phyloP scores from a whole-genome alignment of 2,113 vertebrate species.

The Albula goreensis region DNA sequence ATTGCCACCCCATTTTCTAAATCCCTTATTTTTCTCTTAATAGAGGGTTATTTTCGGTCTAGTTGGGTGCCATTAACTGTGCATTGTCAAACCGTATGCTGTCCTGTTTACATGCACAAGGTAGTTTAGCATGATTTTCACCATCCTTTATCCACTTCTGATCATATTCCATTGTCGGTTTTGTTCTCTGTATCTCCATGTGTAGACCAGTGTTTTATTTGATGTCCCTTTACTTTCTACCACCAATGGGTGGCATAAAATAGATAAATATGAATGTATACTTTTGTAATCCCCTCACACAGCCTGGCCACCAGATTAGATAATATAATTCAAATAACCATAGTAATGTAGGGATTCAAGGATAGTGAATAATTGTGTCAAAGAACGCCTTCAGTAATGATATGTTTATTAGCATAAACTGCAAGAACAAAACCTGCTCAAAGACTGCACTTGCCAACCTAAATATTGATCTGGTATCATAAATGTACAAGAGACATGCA shows the following conservation, averaged over 20 bases:
- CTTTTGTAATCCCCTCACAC: constrained; percentile 16
- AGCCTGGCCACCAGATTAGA: constrained; percentile 7
- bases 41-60: no score
- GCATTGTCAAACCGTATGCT: neutral
- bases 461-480: neutral
- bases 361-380: neutral
- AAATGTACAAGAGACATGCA: neutral
- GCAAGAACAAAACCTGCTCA: neutral
- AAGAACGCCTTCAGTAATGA: neutral
- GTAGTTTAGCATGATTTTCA: neutral
- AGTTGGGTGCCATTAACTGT: neutral
- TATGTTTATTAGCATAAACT: constrained; percentile 6
- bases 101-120: neutral
- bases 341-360: neutral
- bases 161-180: no score
- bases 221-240: neutral
- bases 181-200: no score
- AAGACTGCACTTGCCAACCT: neutral
- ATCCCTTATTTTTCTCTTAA: no score
- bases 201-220: no score
- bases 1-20: no score
- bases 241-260: neutral
- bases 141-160: neutral
- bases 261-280: constrained; percentile 6
- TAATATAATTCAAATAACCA: neutral